phyloP scores from a whole-genome alignment of 37 sponge, comb jelly and placozoan species.

The Oopsacas minuta region DNA sequence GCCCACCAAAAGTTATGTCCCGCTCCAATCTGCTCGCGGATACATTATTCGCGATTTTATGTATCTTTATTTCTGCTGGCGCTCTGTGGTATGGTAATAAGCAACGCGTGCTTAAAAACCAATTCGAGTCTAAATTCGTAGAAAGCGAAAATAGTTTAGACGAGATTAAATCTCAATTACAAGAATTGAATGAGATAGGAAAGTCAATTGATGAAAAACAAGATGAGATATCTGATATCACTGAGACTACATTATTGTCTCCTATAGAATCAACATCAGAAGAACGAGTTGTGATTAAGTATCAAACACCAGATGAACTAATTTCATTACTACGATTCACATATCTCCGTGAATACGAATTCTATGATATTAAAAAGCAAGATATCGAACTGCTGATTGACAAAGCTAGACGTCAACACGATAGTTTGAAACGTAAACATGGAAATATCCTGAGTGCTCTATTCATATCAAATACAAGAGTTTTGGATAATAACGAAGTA shows the following conservation, averaged over 20 bases:
- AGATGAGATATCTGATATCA: neutral
- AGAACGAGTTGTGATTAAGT: neutral
- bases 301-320: neutral
- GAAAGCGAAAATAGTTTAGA: neutral
- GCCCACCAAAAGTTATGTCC: neutral
- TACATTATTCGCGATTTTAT: neutral
- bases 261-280: neutral
- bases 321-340: neutral
- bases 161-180: neutral
- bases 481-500: constrained; percentile 1
- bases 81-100: neutral
- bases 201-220: neutral
- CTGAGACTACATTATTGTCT: neutral
- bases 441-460: constrained; percentile 3
- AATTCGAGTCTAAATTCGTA: neutral
- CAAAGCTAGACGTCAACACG: constrained; percentile 8
- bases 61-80: neutral
- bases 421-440: neutral
- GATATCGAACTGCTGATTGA: constrained; percentile 6
- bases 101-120: neutral
- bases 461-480: neutral
- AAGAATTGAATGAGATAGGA: neutral
- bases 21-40: neutral
- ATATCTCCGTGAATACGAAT: neutral
- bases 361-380: neutral